Base-by-base conservation (phyloP, 37 sponge, comb jelly and placozoan species). In the Beroe ovata region DNA sequence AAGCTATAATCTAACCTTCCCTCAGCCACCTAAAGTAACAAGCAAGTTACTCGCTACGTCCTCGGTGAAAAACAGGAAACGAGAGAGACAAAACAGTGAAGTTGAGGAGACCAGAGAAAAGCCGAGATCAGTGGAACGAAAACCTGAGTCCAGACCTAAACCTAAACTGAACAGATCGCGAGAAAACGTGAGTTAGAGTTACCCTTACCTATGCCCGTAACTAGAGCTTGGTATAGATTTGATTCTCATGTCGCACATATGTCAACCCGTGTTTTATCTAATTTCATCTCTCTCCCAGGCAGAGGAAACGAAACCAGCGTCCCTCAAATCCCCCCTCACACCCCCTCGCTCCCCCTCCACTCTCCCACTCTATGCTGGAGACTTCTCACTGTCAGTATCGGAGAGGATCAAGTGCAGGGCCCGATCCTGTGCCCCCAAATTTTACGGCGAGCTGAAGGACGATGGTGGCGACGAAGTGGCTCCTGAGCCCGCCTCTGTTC, bases 261-360 rank as follows among this genome's bases (percentile, higher is more conserved):
- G n/a, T n/a, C n/a, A n/a, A n/a, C n/a, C n/a, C n/a, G n/a, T n/a
- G n/a, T n/a, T n/a, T n/a, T n/a, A n/a, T n/a, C n/a, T n/a, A n/a
- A 61, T 4, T 4, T 16, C 63, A 20, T 61, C 4, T 61, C 69
- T 66, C 2, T 30, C 34, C 16, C 69, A 66, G 69, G 63, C 22
- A 20, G 36, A 26, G 16, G 69, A 66, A 66, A 37, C 30, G 33
- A 66, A 66, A 37, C 30, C 16, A 25, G 36, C 69, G 18, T 19
- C 54, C 47, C 22, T 77, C 28, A 77, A 77, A 29, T 77, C 84
- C n/a, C 84, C 84, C 54, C 84, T 77, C 54, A 77, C 84, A 6
- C 84, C 84, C 38, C 84, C 84, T 42, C 42, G 84, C n/a, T 33
- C 36, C 84, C 84, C 84, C 84, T 77, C 84, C 26, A 23, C 84